Base-by-base conservation (phyloP, 1,140 invertebrate species). In the Contarinia nasturtii region DNA sequence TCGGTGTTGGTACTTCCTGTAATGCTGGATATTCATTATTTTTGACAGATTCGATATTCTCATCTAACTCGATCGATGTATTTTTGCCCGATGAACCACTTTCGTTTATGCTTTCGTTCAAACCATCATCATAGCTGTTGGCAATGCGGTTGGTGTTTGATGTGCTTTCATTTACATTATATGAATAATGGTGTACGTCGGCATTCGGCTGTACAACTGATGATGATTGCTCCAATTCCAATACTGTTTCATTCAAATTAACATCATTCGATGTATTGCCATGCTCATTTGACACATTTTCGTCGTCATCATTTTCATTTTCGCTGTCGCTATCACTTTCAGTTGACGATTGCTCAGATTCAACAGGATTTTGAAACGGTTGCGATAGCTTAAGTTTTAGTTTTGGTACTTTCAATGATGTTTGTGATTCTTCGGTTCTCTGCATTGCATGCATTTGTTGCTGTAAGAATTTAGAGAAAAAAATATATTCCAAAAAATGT, bases 371-470 rank as follows among this genome's bases (percentile, higher is more conserved):
- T 21, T 62, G 60, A 50, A 57, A 63, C 44, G 60, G 54, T 54
- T 68, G 67, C 19, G 67, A 64, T n/a, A 71, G 57, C 51, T 69
- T 65, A 36, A 71, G 42, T 51, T 67, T 71, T 11, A 71, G 59
- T 54, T 71, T 71, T 46, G 69, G 69, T 22, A 71, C 68, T 52
- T 67, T 58, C 21, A 46, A 11, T 33, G 59, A 53, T 34, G 55
- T 58, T 50, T 60, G 27, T 27, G 27, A 27, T 27, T 27, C 27
- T 10, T 38, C 36, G 12, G 4, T 12, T 38, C 36, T 38, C 10
- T 27, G 37, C 47, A 15, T 41, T 37, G 21, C 27, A 22, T n/a
- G 27, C 19, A 34, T 45, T 42, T 41, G 36, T 33, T 11, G 21
- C n/a, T 37, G 5, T 10, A 27, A 27, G 3, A 10, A 27, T 27